phyloP scores from a whole-genome alignment of 2,888 invertebrate genomes.

The Halictus quadricinctus region DNA sequence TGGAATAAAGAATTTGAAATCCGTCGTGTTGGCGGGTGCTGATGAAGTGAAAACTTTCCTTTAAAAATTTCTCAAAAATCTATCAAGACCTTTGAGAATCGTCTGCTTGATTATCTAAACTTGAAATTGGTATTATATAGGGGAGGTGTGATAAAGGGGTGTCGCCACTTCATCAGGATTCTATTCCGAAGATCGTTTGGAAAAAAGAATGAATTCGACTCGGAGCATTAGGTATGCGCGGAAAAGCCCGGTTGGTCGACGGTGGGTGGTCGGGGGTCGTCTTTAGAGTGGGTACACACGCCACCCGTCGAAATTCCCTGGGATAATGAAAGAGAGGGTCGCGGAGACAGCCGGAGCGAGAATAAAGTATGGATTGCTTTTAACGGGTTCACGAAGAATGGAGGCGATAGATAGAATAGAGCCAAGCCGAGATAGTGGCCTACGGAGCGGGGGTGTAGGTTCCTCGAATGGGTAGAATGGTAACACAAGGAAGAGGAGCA shows the following conservation, averaged over 20 bases:
- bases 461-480: conserved; percentile 29
- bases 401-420: conserved; percentile 69
- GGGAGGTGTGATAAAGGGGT: background rate
- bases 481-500: conserved; percentile 25
- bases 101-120: background rate
- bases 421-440: conserved; percentile 48
- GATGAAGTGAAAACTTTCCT: too few relatives aligned
- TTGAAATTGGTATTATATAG: background rate
- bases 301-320: conserved; percentile 66
- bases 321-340: conserved; percentile 69
- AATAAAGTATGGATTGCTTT: conserved; percentile 78
- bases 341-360: conserved; percentile 62
- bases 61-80: too few relatives aligned
- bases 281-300: conserved; percentile 62
- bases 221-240: background rate
- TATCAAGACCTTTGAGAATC: too few relatives aligned
- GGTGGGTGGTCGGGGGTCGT: background rate
- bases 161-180: background rate
- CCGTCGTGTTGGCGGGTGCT: too few relatives aligned
- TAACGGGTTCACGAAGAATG: conserved; percentile 74
- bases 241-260: background rate
- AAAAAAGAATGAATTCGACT: background rate
- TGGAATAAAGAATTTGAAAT: too few relatives aligned
- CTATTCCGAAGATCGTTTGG: background rate
- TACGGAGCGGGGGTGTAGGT: conserved; percentile 28